Base-by-base conservation (phyloP, 35 echinoderm and acorn worm genomes). In the Heliocidaris tuberculata region DNA sequence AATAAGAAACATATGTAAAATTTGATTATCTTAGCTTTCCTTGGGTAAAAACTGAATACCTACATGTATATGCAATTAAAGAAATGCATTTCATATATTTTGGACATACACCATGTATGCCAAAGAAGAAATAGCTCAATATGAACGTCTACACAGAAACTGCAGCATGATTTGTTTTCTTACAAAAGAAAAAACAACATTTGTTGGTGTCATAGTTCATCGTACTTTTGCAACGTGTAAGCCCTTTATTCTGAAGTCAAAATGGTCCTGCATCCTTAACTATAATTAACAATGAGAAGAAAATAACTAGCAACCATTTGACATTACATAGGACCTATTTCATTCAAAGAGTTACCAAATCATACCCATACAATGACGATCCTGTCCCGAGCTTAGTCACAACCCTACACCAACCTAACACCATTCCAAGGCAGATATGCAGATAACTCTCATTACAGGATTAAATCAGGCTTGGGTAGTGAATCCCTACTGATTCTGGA, bases 391-490 rank as follows among this genome's bases (percentile, higher is more conserved):
- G 65, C 65, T 78, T 24, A 21, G 65, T n/a, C 65, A 78, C 5
- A 78, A n/a, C 65, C 27, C 21, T 8, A 78, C 65, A n/a, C 65
- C 65, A 78, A 78, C 65, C 65, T 24, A 78, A 78, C 65, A n/a
- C 65, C 52, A 56, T 56, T 11, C 52, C 27, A 27, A n/a, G 65
- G 65, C 21, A 78, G 65, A 78, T 78, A 78, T n/a, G 65, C 65
- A 78, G 65, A 78, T 78, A 78, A n/a, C 65, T 78, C 65, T 78
- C 21, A 78, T 78, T 78, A 78, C 65, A 17, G 65, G 65, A 78
- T 78, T 78, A 78, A 78, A 78, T 78, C 65, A 78, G 65, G 65
- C 65, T n/a, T 78, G 65, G 52, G 65, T 19, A 78, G 65, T 27
- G 65, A 78, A 78, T 78, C 65, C 65, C 65, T 78, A 78, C 65